Conservation (phyloP, 2,888 invertebrate species). For the Stenichneumon culpator region DNA sequence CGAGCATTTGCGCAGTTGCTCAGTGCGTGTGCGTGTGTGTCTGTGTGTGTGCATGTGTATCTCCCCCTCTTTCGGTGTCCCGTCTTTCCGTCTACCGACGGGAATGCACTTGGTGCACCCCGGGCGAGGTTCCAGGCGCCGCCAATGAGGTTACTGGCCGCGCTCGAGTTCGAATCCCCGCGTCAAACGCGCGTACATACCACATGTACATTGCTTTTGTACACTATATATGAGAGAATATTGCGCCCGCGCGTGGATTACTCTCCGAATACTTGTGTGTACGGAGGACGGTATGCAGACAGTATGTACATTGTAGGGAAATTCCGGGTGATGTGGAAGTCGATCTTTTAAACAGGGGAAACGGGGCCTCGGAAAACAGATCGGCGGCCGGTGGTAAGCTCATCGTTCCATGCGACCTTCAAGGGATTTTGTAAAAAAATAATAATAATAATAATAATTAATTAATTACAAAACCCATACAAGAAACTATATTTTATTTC, state of each 20-base stretch:
- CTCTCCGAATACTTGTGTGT: conserved; percentile 2
- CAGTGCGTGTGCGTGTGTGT: neutral
- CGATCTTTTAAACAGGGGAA: neutral
- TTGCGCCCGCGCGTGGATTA: conserved; percentile 1
- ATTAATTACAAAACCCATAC: neutral
- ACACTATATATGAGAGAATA: conserved; percentile 9
- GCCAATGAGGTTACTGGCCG: conserved; percentile 75
- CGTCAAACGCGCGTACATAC: conserved; percentile 56
- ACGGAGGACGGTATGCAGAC: conserved; percentile 6
- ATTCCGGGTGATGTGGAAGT: conserved; percentile 36
- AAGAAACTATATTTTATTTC: neutral
- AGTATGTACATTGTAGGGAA: neutral
- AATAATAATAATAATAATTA: neutral
- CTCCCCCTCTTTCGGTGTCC: conserved; percentile 9
- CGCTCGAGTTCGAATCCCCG: conserved; percentile 71
- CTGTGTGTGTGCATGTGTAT: conserved; percentile 31
- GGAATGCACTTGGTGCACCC: conserved; percentile 72
- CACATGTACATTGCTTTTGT: conserved; percentile 26
- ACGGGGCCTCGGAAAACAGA: neutral
- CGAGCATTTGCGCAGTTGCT: conserved; percentile 32
- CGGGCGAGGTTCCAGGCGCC: conserved; percentile 73
- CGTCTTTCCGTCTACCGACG: conserved; percentile 60
- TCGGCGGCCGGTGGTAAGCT: neutral
- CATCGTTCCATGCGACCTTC: neutral
- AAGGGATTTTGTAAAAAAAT: neutral